These are phyloP conservation scores for Sternarchorhynchus goeldii DNA, from an alignment of 2,797 vertebrate genomes.

Conservation along the genomic window DNA sequence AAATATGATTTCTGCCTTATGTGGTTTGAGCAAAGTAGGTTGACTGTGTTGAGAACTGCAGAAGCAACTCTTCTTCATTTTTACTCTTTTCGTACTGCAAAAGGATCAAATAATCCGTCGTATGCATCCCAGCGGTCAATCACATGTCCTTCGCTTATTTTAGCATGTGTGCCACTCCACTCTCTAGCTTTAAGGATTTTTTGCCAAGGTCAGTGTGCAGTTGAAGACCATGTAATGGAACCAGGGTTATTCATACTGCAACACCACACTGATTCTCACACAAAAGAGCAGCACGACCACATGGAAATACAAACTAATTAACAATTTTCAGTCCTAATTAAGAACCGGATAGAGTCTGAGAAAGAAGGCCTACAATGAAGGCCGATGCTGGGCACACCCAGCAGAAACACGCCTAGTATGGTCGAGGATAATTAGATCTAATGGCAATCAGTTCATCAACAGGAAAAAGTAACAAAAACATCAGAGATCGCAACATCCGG, in stretches of 20 bases:
- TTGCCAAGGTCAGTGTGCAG: slow-evolving; percentile 43
- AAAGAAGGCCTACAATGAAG: slow-evolving; percentile 11
- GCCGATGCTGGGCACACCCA: slow-evolving; percentile 44
- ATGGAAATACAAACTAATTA: slow-evolving; percentile 10
- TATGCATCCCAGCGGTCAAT: neutral
- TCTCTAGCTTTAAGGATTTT: slow-evolving; percentile 23
- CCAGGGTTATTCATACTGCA: slow-evolving; percentile 18
- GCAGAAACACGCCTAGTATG: slow-evolving; percentile 23
- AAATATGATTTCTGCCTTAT: neutral
- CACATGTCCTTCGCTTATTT: slow-evolving; percentile 7
- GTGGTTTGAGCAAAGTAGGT: slow-evolving; percentile 8
- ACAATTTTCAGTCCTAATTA: neutral
- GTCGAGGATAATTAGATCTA: slow-evolving; percentile 36
- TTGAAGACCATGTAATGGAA: slow-evolving; percentile 23
- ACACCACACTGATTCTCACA: slow-evolving; percentile 4
- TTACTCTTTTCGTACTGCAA: slow-evolving; percentile 27
- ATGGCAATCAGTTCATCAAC: slow-evolving; percentile 31
- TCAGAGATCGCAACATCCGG: slow-evolving; percentile 7
- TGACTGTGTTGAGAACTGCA: slow-evolving; percentile 6
- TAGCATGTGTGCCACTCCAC: neutral
- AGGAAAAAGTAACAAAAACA: slow-evolving; percentile 7
- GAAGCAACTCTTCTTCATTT: neutral
- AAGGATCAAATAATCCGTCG: slow-evolving; percentile 4
- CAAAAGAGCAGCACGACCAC: slow-evolving; percentile 7
- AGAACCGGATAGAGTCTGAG: neutral